Percentiles rank a stretch among this genome's conserved stretches.
Conservation (phyloP, 2,888 invertebrate species). For the Halocaridina rubra region DNA sequence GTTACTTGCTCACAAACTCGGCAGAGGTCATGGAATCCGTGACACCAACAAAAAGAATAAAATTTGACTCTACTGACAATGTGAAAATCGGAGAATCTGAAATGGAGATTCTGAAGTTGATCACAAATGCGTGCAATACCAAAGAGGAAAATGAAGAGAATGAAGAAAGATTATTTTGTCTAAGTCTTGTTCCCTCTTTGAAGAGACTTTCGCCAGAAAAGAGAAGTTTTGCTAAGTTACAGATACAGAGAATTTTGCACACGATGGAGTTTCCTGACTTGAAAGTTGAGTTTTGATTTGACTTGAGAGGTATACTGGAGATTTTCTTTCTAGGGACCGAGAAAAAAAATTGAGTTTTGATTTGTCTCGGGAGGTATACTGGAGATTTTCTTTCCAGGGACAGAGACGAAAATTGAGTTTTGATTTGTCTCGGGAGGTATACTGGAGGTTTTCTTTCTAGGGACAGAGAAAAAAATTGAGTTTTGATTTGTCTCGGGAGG, state of each 20-base stretch:
- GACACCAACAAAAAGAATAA: background rate
- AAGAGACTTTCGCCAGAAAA: constrained; percentile 21
- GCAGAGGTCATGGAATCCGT: background rate
- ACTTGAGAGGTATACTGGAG: too few species aligned
- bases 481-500: too few species aligned
- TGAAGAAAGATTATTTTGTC: constrained; percentile 22
- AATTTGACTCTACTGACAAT: background rate
- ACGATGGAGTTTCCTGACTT: constrained; percentile 31
- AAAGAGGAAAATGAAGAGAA: background rate
- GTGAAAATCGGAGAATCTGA: background rate
- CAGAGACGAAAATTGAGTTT: too few species aligned
- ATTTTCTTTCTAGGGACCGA: too few species aligned
- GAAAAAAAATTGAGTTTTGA: too few species aligned
- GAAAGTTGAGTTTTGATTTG: constrained; percentile 17
- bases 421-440: too few species aligned
- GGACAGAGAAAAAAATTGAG: too few species aligned
- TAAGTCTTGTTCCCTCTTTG: constrained; percentile 14
- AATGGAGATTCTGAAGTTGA: background rate
- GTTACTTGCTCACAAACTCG: background rate
- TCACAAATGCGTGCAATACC: background rate
- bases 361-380: too few species aligned
- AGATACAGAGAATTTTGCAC: constrained; percentile 28
- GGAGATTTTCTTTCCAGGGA: too few species aligned
- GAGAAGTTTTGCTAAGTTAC: constrained; percentile 33
- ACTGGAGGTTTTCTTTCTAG: too few species aligned